Base-by-base conservation (phyloP, 2,888 invertebrate genomes). In the Onchidella celtica region DNA sequence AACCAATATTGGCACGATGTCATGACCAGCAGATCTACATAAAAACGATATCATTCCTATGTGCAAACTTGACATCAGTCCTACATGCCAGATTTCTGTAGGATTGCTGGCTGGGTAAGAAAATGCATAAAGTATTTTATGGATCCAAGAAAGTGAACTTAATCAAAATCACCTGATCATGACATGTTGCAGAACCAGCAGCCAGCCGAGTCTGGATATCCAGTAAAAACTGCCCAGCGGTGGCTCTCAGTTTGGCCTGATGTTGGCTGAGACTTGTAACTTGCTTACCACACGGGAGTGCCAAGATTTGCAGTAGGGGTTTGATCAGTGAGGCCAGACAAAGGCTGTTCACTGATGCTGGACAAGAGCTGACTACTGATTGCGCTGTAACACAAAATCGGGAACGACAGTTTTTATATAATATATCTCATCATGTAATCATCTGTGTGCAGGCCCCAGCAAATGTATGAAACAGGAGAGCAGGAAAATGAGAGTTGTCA, bases 261-360 rank as follows among this genome's bases (percentile, higher is more conserved):
- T 68, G n/a, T 21, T 21, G 32, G 21, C 14, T 24, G n/a, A 34
- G 32, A 29, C 57, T 27, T 0, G 40, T 6, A 14, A 9, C 14
- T 9, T n/a, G 47, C 2, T 29, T 32, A 47, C 3, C 29, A 21
- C 27, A 70, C n/a, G 78, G 79, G 32, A 55, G 4, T 24, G 79
- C 63, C 21, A 79, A 29, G 4, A 72, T 40, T 55, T 79, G 79
- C 21, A 79, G 47, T 27, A 79, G 34, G 1, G 79, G 79, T 32
- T 79, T 79, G 32, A 79, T 29, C 32, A 79, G 63, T 24, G 63
- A 32, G 2, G 79, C 79, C 61, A 79, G 61, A 14, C 72, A 79
- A 4, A 72, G n/a, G n/a, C 2, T 47, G 40, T 79, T 38, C 14
- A 47, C 11, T 6, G 27, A 27, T 32, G 57, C 3, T 4, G 61